Conservation (phyloP, 2,888 invertebrate species). For the Luffia ferchaultella region DNA sequence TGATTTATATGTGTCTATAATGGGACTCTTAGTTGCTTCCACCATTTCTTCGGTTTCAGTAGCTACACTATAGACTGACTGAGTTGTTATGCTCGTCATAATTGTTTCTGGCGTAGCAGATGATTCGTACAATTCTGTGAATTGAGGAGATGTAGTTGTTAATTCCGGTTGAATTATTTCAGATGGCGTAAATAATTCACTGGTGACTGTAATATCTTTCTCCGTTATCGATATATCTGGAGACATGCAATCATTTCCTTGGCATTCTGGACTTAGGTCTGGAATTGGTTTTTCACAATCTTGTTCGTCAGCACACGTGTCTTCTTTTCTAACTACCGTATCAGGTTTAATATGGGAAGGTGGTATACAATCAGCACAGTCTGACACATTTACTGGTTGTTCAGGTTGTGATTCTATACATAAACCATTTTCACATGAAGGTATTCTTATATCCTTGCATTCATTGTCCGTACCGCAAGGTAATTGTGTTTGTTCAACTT, state of each 20-base stretch:
- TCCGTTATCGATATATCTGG: background rate
- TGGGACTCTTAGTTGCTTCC: too few relatives aligned
- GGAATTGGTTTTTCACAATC: background rate
- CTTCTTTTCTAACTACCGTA: background rate
- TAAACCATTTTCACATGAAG: background rate
- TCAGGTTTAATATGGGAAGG: background rate
- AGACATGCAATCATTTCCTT: background rate
- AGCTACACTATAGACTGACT: background rate
- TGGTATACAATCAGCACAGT: background rate
- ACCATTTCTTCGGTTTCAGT: background rate
- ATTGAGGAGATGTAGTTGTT: background rate
- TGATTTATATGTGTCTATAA: too few relatives aligned
- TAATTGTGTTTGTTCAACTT: background rate
- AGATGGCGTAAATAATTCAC: background rate
- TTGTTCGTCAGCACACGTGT: background rate
- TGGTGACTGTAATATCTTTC: background rate
- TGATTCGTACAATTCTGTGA: background rate
- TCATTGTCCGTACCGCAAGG: background rate
- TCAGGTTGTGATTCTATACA: background rate
- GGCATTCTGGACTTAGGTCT: background rate
- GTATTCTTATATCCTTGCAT: background rate
- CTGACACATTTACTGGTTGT: background rate
- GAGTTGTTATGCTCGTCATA: background rate
- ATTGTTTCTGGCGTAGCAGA: background rate
- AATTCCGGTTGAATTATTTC: background rate